Evolutionary conservation across 2,888 invertebrate species (phyloP).

Genomic region (Gari tellinella): DNA sequence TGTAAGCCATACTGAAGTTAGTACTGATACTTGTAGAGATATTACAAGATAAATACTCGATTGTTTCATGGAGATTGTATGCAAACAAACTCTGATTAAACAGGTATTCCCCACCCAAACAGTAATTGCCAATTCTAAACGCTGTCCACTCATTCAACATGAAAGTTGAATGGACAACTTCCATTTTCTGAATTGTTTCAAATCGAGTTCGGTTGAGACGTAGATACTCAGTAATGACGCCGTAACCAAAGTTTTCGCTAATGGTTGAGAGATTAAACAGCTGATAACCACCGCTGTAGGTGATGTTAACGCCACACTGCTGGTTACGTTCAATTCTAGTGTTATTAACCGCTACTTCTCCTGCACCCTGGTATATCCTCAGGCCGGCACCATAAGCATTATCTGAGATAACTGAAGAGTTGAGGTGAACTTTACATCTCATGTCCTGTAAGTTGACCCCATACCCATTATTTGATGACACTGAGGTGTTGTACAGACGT

Average conservation of each 20-base stretch:
- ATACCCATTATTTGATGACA: conserved; percentile 95
- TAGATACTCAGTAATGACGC: conserved; percentile 79
- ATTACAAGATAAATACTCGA: conserved; percentile 95
- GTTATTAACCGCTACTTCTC: conserved; percentile 96
- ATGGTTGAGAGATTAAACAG: conserved; percentile 95
- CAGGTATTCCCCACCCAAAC: conserved; percentile 86
- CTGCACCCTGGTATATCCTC: conserved; percentile 95
- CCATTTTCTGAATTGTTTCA: conserved; percentile 73
- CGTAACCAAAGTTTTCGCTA: conserved; percentile 93
- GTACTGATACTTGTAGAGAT: conserved; percentile 78
- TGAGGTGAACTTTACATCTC: conserved; percentile 94
- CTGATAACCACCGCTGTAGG: conserved; percentile 96
- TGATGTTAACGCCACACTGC: conserved; percentile 93
- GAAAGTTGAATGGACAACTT: conserved; percentile 93
- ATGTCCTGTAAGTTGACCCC: conserved; percentile 97
- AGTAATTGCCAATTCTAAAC: conserved; percentile 96
- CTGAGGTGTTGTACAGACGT: conserved; percentile 91
- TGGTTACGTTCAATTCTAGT: conserved; percentile 94
- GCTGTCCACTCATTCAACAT: conserved; percentile 95
- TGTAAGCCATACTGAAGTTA: conserved; percentile 83
- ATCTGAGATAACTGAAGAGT: conserved; percentile 91
- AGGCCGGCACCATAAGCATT: conserved; percentile 94
- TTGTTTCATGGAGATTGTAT: conserved; percentile 90
- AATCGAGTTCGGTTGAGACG: conserved; percentile 79
- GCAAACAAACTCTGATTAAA: conserved; percentile 97